A percentile compares a stretch with the other conserved stretches of the same genome.
These are phyloP conservation scores for Thalassophryne amazonica DNA, from an alignment of 2,797 vertebrate species.

Conservation along the genomic window DNA sequence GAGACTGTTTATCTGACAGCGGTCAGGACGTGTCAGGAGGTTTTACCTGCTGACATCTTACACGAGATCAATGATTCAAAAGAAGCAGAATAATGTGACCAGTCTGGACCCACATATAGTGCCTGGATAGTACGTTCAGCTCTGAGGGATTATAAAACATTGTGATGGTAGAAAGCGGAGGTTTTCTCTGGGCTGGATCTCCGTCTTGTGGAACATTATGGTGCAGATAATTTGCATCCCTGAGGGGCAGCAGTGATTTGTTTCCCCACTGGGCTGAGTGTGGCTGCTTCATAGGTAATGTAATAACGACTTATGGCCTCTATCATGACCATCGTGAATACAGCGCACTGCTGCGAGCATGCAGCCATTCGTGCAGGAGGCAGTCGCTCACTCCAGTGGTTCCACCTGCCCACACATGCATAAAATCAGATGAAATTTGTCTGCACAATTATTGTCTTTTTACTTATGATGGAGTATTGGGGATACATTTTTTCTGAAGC, in stretches of 20 bases:
- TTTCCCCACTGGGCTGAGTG: constrained; percentile 35
- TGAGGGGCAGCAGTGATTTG: constrained; percentile 47
- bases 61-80: no score
- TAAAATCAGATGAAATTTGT: no score
- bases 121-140: not conserved
- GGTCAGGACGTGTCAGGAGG: no score
- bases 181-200: constrained; percentile 21
- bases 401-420: no score
- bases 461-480: no score
- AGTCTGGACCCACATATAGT: no score
- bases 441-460: no score
- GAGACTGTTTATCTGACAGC: no score
- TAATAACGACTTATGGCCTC: constrained; percentile 62
- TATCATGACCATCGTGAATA: constrained; percentile 45
- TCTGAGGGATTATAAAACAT: not conserved
- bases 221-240: constrained; percentile 60
- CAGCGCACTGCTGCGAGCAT: constrained; percentile 26
- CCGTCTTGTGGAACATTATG: constrained; percentile 32
- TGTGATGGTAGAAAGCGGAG: not conserved
- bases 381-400: constrained; percentile 22
- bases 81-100: no score
- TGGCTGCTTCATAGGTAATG: constrained; percentile 55
- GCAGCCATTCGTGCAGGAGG: constrained; percentile 23
- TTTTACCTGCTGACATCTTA: no score
- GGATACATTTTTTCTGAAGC: no score